Evolutionary conservation across 2,888 invertebrate species (phyloP).

Genomic region (Sipha maydis): DNA sequence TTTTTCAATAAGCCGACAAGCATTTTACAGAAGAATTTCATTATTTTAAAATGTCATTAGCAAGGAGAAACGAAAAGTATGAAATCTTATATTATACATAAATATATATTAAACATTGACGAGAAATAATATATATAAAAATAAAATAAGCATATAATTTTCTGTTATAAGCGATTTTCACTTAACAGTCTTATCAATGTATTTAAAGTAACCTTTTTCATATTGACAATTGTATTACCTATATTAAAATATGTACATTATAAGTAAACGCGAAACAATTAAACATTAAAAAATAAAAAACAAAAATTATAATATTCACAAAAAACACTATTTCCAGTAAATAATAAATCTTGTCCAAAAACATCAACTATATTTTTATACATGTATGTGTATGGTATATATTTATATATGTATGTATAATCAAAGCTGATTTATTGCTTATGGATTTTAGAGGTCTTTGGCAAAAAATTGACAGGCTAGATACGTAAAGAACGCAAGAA

Average conservation of each 20-base stretch:
- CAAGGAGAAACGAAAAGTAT: not conserved
- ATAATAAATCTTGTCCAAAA: no score
- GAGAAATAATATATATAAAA: not conserved
- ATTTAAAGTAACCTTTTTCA: not conserved
- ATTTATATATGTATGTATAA: no score
- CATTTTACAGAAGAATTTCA: constrained; percentile 40
- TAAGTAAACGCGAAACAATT: no score
- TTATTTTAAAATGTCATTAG: constrained; percentile 20
- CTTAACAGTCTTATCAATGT: not conserved
- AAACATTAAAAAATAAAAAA: no score
- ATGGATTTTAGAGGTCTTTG: not conserved
- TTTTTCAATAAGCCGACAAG: not conserved
- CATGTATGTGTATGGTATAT: no score
- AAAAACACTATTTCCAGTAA: not conserved
- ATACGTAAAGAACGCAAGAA: not conserved
- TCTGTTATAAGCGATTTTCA: constrained; percentile 23
- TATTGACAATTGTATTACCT: not conserved
- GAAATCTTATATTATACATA: constrained; percentile 27
- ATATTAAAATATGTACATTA: not conserved
- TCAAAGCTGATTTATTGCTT: not conserved
- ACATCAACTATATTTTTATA: not conserved
- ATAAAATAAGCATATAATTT: constrained; percentile 9
- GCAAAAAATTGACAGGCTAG: not conserved
- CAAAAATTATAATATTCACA: not conserved
- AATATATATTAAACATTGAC: constrained; percentile 10